Conservation (phyloP, 2,797 vertebrate species). For the Pelobates cultripes region DNA sequence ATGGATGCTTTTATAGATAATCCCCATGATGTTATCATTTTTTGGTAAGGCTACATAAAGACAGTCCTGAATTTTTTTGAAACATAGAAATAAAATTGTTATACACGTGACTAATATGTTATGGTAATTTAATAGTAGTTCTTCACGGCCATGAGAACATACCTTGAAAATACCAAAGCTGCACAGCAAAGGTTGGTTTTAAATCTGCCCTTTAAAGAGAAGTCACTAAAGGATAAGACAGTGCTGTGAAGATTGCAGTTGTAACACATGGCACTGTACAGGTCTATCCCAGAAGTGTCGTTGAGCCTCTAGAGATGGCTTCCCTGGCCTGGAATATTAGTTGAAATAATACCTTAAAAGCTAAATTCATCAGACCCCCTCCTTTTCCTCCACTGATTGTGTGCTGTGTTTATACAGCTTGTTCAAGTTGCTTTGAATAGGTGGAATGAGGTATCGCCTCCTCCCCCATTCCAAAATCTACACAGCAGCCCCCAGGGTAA, state of each 20-base stretch:
- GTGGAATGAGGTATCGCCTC: conserved; percentile 24
- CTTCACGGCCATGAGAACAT: too few relatives aligned
- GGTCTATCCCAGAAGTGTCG: neutral
- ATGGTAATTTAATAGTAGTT: too few relatives aligned
- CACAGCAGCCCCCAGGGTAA: conserved; percentile 39
- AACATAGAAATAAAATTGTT: too few relatives aligned
- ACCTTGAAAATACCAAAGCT: too few relatives aligned
- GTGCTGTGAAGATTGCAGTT: neutral
- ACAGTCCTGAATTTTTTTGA: too few relatives aligned
- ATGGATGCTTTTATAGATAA: too few relatives aligned
- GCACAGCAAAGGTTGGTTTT: too few relatives aligned
- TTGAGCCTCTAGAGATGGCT: neutral
- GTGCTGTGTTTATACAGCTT: conserved; percentile 51
- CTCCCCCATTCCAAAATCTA: conserved; percentile 45
- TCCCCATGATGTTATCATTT: too few relatives aligned
- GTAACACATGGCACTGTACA: neutral
- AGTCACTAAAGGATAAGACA: neutral
- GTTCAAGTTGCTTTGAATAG: conserved; percentile 38
- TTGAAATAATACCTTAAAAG: conserved; percentile 6
- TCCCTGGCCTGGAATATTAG: neutral
- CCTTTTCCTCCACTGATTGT: conserved; percentile 18
- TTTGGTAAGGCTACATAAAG: too few relatives aligned
- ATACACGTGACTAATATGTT: too few relatives aligned
- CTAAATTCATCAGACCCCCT: conserved; percentile 16
- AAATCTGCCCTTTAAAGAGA: too few relatives aligned